Evolutionary conservation across 2,113 vertebrate genomes (phyloP).

Genomic region (Sprattus sprattus): DNA sequence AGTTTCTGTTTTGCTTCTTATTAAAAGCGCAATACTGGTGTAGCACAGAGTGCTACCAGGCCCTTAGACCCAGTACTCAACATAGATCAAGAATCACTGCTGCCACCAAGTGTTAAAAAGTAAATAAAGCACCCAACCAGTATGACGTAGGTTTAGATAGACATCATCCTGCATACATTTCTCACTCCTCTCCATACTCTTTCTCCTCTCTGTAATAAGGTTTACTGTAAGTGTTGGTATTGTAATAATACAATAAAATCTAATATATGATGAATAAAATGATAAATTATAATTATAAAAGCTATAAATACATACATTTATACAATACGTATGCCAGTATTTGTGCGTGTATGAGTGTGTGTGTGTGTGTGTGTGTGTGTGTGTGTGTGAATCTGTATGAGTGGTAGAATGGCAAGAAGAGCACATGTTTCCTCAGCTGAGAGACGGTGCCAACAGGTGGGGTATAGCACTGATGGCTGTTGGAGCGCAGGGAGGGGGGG

Average conservation of each 20-base stretch:
- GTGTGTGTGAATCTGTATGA: background rate
- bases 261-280: background rate
- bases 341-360: too few relatives aligned
- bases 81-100: background rate
- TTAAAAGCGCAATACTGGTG: background rate
- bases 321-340: background rate
- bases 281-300: background rate
- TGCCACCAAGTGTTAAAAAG: background rate
- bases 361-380: background rate
- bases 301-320: background rate
- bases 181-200: background rate
- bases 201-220: background rate
- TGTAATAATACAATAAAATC: background rate
- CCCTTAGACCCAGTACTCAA: background rate
- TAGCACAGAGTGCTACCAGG: background rate
- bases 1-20: background rate
- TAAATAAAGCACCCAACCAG: background rate
- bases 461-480: background rate
- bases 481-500: constrained; percentile 18
- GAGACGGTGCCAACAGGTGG: constrained; percentile 34
- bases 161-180: background rate
- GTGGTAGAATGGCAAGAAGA: background rate
- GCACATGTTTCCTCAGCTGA: background rate
- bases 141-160: background rate
- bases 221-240: too few relatives aligned